Conservation (phyloP, 2,797 vertebrate genomes). For the Australoheros facetus region DNA sequence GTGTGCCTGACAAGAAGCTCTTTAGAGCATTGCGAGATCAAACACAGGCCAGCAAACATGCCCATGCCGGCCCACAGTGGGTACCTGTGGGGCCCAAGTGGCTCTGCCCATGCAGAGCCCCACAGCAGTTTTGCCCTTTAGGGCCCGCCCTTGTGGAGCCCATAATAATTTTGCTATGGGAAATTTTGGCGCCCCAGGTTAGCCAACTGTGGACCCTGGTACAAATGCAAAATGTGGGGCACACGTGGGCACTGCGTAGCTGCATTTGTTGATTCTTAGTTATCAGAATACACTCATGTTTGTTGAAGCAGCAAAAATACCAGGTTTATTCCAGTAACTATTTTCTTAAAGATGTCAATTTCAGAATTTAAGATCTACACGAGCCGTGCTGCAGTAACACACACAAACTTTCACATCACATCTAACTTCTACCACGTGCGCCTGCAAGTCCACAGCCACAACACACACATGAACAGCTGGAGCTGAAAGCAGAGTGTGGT, state of each 20-base stretch:
- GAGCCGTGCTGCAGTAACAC: neutral
- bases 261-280: neutral
- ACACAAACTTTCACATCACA: neutral
- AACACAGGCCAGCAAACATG: neutral
- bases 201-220: neutral
- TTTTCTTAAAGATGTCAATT: neutral
- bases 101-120: too few relatives aligned
- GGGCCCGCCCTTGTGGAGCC: too few relatives aligned
- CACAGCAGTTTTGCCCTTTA: too few relatives aligned
- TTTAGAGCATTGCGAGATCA: neutral
- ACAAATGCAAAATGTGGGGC: too few relatives aligned
- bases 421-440: constrained; percentile 1
- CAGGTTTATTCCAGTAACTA: neutral
- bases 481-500: constrained; percentile 41
- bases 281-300: neutral
- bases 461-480: constrained; percentile 26
- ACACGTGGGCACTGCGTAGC: neutral
- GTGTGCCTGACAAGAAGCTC: neutral
- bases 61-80: neutral
- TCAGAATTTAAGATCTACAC: neutral
- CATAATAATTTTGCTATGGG: neutral
- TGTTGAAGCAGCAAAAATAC: neutral
- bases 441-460: constrained; percentile 1
- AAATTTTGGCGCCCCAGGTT: neutral
- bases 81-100: neutral